Evolutionary conservation across 2,888 invertebrate species (phyloP).

Genomic region (Cephus rjabovi): DNA sequence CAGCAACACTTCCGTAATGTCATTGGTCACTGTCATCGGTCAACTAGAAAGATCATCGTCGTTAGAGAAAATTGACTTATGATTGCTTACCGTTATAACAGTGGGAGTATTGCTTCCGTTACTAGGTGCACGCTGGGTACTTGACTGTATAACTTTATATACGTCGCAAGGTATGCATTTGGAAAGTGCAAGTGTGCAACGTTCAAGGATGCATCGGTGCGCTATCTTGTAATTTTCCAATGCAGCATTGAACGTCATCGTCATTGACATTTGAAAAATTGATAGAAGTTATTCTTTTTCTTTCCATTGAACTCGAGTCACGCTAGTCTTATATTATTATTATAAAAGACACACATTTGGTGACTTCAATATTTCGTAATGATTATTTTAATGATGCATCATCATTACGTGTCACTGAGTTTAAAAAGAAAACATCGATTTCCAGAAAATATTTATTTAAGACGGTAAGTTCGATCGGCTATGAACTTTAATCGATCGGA

Average conservation of each 20-base stretch:
- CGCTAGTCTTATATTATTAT: background rate
- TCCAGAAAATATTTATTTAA: background rate
- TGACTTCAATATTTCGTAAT: background rate
- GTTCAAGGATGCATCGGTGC: slow-evolving; percentile 35
- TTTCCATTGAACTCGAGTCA: background rate
- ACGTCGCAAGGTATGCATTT: slow-evolving; percentile 32
- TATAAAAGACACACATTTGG: background rate
- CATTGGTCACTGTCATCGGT: background rate
- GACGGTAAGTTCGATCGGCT: background rate
- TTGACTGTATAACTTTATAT: background rate
- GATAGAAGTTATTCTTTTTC: too few relatives aligned
- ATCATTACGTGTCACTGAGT: background rate
- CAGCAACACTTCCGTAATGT: background rate
- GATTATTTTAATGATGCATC: background rate
- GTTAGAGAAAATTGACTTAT: background rate
- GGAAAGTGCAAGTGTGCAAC: slow-evolving; percentile 43
- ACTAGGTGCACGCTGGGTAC: background rate
- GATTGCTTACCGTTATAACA: background rate
- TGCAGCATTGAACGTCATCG: background rate
- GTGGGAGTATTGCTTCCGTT: background rate
- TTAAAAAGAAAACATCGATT: background rate
- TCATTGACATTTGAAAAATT: background rate
- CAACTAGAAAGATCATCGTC: background rate
- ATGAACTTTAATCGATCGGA: background rate
- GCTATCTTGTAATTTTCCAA: slow-evolving; percentile 33